phyloP scores from a whole-genome alignment of 2,113 vertebrate species.

The Campylorhamphus procurvoides region DNA sequence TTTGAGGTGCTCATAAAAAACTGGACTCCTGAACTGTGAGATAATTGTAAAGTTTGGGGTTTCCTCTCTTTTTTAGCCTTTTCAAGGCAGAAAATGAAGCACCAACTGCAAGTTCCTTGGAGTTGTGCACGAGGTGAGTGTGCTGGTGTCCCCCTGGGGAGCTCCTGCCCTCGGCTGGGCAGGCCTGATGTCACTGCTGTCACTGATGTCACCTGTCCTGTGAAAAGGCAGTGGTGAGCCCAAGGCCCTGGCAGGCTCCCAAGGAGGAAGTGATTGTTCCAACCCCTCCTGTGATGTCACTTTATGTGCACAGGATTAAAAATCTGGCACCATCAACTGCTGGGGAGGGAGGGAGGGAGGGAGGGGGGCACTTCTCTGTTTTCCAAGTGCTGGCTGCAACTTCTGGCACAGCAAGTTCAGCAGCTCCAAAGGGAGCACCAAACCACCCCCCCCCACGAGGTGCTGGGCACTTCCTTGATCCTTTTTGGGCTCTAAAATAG shows the following conservation, averaged over 20 bases:
- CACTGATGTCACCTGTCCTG: neutral
- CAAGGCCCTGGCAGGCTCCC: neutral
- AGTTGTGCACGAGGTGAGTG: neutral
- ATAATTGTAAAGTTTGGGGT: neutral
- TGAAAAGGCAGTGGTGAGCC: neutral
- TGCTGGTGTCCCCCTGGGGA: neutral
- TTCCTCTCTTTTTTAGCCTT: neutral
- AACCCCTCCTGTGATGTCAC: neutral
- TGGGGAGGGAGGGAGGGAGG: neutral
- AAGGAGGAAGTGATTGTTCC: neutral
- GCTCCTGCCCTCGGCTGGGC: neutral
- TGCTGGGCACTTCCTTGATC: neutral
- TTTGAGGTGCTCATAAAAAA: neutral
- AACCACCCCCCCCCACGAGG: neutral
- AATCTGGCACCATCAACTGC: neutral
- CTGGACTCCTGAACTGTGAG: fast-evolving
- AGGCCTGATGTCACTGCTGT: neutral
- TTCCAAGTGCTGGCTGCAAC: neutral
- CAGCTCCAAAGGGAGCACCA: neutral
- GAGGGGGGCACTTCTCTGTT: neutral
- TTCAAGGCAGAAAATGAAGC: neutral
- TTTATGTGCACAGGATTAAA: neutral
- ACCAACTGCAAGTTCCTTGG: neutral
- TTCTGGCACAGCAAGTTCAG: neutral
- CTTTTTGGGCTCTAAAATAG: neutral